Evolutionary conservation across 1,140 invertebrate genomes (phyloP).

Genomic region (Coptotermes formosanus): DNA sequence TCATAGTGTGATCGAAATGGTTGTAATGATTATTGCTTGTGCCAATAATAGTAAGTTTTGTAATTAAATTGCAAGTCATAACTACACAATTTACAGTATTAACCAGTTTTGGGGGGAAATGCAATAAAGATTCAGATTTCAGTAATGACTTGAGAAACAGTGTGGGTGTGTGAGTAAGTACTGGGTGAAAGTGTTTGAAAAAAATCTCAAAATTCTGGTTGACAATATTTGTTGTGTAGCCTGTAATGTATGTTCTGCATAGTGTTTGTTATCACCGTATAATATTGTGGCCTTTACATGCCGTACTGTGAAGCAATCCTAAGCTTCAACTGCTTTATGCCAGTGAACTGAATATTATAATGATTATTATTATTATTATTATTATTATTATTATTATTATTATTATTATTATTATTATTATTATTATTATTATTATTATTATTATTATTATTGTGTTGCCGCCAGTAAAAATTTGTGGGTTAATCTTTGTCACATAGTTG

Average conservation of each 20-base stretch:
- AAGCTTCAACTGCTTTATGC: slow-evolving; percentile 9
- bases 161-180: background rate
- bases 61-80: slow-evolving; percentile 22
- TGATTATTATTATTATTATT: background rate
- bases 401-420: background rate
- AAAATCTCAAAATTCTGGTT: background rate
- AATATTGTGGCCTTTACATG: slow-evolving; percentile 26
- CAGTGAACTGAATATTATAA: background rate
- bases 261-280: slow-evolving; percentile 23
- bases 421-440: no score
- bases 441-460: slow-evolving; percentile 18
- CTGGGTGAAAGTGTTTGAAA: no score
- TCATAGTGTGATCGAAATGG: background rate
- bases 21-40: slow-evolving; percentile 23
- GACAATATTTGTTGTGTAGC: slow-evolving; percentile 31
- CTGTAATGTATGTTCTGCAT: slow-evolving; percentile 8
- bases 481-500: background rate
- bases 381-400: background rate
- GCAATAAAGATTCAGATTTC: background rate
- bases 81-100: slow-evolving; percentile 13
- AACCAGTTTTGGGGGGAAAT: slow-evolving; percentile 4
- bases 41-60: slow-evolving; percentile 27
- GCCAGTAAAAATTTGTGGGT: background rate
- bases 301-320: background rate
- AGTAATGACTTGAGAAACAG: background rate